Evolutionary conservation across 2,888 invertebrate species (phyloP).

Genomic region (Melieria crassipennis): DNA sequence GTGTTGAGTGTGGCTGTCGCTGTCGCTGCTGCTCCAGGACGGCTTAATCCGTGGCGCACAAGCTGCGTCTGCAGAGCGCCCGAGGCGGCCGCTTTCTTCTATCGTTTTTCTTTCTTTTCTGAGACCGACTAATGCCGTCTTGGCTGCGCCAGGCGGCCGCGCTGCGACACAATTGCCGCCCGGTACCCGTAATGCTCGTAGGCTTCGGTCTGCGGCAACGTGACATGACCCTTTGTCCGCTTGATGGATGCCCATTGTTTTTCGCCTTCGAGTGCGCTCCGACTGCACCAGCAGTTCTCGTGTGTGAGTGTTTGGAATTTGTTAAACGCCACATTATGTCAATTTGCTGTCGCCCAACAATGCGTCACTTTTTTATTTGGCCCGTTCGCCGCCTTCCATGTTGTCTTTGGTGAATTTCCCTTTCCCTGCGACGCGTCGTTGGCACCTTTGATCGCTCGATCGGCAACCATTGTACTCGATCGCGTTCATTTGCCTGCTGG

Average conservation of each 20-base stretch:
- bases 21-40: too few relatives aligned
- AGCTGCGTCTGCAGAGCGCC: too few relatives aligned
- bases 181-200: too few relatives aligned
- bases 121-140: too few relatives aligned
- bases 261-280: constrained; percentile 25
- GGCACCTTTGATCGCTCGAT: background rate
- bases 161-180: too few relatives aligned
- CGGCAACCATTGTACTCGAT: background rate
- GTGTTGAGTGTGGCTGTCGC: too few relatives aligned
- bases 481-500: background rate
- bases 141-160: too few relatives aligned
- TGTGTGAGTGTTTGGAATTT: constrained; percentile 47
- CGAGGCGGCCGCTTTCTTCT: too few relatives aligned
- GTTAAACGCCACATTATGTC: constrained; percentile 65
- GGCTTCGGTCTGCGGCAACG: background rate
- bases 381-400: background rate
- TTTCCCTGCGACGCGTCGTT: background rate
- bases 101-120: too few relatives aligned
- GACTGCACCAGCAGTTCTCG: constrained; percentile 9
- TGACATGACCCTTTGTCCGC: constrained; percentile 40
- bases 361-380: constrained; percentile 22
- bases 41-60: too few relatives aligned
- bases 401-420: background rate
- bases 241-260: constrained; percentile 51
- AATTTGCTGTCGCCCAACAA: constrained; percentile 53